These are phyloP conservation scores for Nematolebias whitei DNA, from an alignment of 2,113 vertebrate species.

Conservation along the genomic window DNA sequence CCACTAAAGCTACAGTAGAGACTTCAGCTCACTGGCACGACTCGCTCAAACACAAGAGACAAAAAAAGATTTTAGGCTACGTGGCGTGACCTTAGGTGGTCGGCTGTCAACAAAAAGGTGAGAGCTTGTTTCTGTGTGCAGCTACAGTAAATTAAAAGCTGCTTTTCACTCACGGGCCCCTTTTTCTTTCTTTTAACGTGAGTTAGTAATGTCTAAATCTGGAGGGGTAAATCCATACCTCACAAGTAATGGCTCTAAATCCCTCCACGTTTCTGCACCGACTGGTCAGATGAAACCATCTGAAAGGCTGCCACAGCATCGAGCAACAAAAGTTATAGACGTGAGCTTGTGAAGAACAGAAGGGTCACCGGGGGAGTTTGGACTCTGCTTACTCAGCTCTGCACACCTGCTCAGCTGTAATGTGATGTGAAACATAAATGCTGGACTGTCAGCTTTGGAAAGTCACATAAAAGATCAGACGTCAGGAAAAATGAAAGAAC, in stretches of 20 bases:
- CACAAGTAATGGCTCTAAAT: conserved; percentile 7
- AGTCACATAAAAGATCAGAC: background rate
- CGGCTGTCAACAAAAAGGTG: background rate
- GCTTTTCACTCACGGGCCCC: background rate
- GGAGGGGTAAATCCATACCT: background rate
- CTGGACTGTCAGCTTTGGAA: too few relatives aligned
- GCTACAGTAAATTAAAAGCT: conserved; percentile 1
- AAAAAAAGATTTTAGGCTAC: background rate
- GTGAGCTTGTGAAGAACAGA: background rate
- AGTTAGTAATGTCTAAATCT: background rate
- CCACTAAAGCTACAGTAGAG: conserved; percentile 48
- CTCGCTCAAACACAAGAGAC: background rate
- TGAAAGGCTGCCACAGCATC: background rate
- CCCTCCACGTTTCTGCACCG: background rate
- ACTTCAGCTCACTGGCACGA: conserved; percentile 42
- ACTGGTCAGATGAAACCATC: background rate
- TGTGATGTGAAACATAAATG: conserved; percentile 6
- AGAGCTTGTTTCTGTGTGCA: conserved; percentile 1
- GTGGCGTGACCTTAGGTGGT: conserved; percentile 34
- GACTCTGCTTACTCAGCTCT: conserved; percentile 11
- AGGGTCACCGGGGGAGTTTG: background rate
- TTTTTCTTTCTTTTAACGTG: background rate
- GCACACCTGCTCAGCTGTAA: conserved; percentile 6
- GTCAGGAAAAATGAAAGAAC: background rate
- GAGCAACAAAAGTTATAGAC: background rate